phyloP scores from a whole-genome alignment of 2,797 vertebrate genomes.

The Craterocephalus amniculus region DNA sequence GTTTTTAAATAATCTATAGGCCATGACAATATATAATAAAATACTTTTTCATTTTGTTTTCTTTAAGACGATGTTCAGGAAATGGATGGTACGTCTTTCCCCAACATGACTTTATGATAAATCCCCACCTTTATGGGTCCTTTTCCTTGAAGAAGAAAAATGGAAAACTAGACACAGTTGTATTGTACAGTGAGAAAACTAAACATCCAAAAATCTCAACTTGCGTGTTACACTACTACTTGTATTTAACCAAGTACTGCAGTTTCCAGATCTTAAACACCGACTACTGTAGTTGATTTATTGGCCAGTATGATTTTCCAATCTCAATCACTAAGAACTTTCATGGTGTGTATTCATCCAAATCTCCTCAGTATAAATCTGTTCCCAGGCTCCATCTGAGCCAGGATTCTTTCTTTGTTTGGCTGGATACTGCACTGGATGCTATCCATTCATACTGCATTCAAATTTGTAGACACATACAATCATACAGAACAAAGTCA shows the following conservation, averaged over 20 bases:
- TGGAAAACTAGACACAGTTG: background rate
- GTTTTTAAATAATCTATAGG: background rate
- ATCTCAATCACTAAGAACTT: conserved; percentile 57
- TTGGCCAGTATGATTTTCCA: conserved; percentile 63
- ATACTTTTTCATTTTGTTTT: too few species aligned
- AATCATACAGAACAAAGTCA: conserved; percentile 6
- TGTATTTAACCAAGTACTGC: conserved; percentile 25
- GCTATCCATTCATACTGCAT: conserved; percentile 24
- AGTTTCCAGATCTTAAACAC: conserved; percentile 36
- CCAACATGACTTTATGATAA: too few species aligned
- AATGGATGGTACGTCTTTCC: too few species aligned
- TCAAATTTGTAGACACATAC: conserved; percentile 18
- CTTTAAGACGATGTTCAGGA: too few species aligned
- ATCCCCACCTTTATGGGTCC: too few species aligned
- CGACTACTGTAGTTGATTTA: conserved; percentile 58
- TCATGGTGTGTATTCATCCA: conserved; percentile 68
- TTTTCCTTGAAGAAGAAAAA: too few species aligned
- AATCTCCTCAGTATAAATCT: conserved; percentile 68
- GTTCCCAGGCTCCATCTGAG: conserved; percentile 49
- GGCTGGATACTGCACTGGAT: conserved; percentile 33
- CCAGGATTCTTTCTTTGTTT: conserved; percentile 44
- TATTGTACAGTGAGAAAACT: conserved; percentile 3
- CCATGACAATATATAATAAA: background rate
- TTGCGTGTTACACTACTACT: conserved; percentile 7
- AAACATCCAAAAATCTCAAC: background rate